Evolutionary conservation across 2,888 invertebrate genomes (phyloP), one percentile per base, ranked within the genome.

Genomic region (Rotaria sp.): DNA sequence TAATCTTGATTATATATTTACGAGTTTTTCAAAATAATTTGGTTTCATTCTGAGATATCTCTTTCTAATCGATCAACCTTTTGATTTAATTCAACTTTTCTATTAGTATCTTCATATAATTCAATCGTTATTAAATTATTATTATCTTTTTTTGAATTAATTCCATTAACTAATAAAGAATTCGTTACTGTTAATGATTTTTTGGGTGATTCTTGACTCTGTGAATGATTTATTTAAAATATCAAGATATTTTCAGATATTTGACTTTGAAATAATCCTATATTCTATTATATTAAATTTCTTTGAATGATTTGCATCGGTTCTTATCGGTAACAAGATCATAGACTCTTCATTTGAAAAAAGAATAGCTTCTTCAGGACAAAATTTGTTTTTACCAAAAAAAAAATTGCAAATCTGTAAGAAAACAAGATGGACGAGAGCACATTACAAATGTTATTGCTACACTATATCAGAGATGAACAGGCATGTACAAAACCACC

Each of bases 21-120:
- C 57, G n/a, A 74, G 24, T 74, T 74, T 74, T 38, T 74, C 74
- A n/a, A n/a, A 74, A 74, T 74, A 15, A 74, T 38, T 74, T 74
- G 35, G 38, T 74, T 38, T 18, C 74, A 38, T 30, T 74, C 74
- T 18, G 5, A 3, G 21, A 74, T 74, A 74, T 74, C 74, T 21
- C 38, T 13, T 38, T 35, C 38, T 3, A 26, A 35, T 35, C 38
- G 74, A 13, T 74, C 38, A 38, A 74, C 3, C 13, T 38, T 35
- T 74, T 38, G 35, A 35, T 74, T 30, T 74, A 74, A 74, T 24
- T 74, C 74, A 18, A 74, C 13, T 74, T 35, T 74, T 35, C 74
- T 13, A 38, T 74, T 74, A 3, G 74, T n/a, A 35, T 74, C 74
- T 38, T 74, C 74, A 74, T 74, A 74, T 38, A 74, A 74, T 57